Evolutionary conservation across 2,888 invertebrate species (phyloP), one percentile per base, ranked within the genome.

Genomic region (Petrophora chlorosata): DNA sequence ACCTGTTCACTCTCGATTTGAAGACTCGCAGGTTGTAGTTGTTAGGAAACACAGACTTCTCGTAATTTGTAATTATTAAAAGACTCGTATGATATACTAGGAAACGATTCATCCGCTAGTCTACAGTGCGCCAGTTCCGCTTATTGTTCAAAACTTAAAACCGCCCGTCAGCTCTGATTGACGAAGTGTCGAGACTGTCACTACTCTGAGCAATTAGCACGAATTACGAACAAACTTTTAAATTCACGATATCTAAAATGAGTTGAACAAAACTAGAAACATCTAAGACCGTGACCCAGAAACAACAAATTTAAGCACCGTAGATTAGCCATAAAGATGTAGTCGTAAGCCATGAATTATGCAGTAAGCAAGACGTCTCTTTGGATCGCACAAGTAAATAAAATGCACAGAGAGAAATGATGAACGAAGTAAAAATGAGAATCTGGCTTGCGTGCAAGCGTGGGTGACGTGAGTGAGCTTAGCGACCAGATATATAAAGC

Each of bases 401-500:
- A 63, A 59, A 56, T 48, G 47, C 56, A 51, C 54, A 56, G 38
- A 28, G 32, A 33, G 60, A 61, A 57, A 59, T 61, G 54, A 66
- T 64, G 48, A 56, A 58, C 50, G 53, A 58, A 67, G 61, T 64
- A 63, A 65, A 67, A 70, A 67, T 59, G 60, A 70, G 63, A 67
- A 62, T 78, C 77, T 75, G 72, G 70, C 69, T 56, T 59, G 51
- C 56, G 63, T 70, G 70, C 68, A 69, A 43, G 76, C 78, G 82
- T 82, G 75, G 79, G 82, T 70, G 77, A 60, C 60, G 58, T 51
- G 54, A 65, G 76, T 73, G 76, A 76, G 76, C 77, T 75, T 79
- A 80, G 79, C 76, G 75, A 82, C 78, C 58, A 75, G 73, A 76
- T 73, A 77, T 76, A 81, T 78, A 76, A 71, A 76, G 63, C 70